Conservation (phyloP, 2,888 invertebrate genomes). For the Lepidocyrtoides sp. region DNA sequence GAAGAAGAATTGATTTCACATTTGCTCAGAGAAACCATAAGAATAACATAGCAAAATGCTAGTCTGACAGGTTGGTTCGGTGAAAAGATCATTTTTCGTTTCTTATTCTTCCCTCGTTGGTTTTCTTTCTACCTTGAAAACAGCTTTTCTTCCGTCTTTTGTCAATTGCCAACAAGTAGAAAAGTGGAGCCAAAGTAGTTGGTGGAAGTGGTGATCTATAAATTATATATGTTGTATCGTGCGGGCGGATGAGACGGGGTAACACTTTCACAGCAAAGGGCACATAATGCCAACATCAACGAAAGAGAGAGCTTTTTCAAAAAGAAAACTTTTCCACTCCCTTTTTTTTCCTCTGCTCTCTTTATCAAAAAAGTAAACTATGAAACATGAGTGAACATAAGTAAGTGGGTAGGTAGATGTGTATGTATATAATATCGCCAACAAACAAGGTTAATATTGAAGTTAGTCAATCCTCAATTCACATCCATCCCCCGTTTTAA, state of each 20-base stretch:
- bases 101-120: background rate
- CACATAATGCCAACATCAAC: background rate
- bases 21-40: slow-evolving; percentile 75
- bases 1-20: slow-evolving; percentile 75
- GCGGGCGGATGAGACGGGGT: background rate
- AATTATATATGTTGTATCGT: slow-evolving; percentile 23
- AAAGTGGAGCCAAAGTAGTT: slow-evolving; percentile 55
- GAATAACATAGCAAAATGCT: slow-evolving; percentile 65
- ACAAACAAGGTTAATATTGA: slow-evolving; percentile 37
- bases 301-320: slow-evolving; percentile 17
- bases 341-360: background rate
- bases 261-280: slow-evolving; percentile 41
- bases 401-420: background rate
- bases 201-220: slow-evolving; percentile 28
- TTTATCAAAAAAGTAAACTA: slow-evolving; percentile 20
- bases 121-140: slow-evolving; percentile 23
- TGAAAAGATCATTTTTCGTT: slow-evolving; percentile 67
- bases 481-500: background rate
- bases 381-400: background rate
- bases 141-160: slow-evolving; percentile 14
- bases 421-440: slow-evolving; percentile 13
- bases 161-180: slow-evolving; percentile 61
- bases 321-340: slow-evolving; percentile 3
- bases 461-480: slow-evolving; percentile 4
- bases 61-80: slow-evolving; percentile 58